Evolutionary conservation across 2,797 vertebrate species (phyloP).

Genomic region (Pseudochaenichthys georgianus): DNA sequence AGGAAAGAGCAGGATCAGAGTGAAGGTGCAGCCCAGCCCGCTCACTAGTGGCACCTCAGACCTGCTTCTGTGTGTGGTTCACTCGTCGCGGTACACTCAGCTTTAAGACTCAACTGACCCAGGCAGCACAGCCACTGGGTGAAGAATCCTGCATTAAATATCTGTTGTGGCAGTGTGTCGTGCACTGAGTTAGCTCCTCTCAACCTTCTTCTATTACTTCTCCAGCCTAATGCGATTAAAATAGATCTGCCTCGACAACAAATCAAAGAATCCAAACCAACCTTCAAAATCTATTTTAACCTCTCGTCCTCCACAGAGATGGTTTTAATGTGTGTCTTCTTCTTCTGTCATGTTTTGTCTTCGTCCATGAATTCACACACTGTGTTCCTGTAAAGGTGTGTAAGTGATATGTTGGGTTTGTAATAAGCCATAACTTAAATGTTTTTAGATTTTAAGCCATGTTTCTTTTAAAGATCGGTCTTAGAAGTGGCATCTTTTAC

Average conservation of each 20-base stretch:
- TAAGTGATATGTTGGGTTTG: slow-evolving; percentile 18
- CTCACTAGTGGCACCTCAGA: slow-evolving; percentile 40
- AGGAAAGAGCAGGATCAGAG: slow-evolving; percentile 76
- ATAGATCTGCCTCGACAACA: slow-evolving; percentile 28
- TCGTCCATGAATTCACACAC: slow-evolving; percentile 30
- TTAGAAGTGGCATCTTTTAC: not conserved
- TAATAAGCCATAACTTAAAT: slow-evolving; percentile 53
- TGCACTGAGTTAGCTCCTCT: slow-evolving; percentile 17
- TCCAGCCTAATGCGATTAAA: slow-evolving; percentile 21
- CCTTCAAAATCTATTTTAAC: slow-evolving; percentile 25
- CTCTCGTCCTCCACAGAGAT: slow-evolving; percentile 14
- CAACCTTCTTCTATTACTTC: slow-evolving; percentile 10
- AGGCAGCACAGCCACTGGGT: slow-evolving; percentile 9
- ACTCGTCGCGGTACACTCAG: slow-evolving; percentile 30
- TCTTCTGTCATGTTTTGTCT: slow-evolving; percentile 20
- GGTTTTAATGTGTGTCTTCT: slow-evolving; percentile 7
- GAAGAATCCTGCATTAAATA: slow-evolving; percentile 28
- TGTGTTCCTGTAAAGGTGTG: slow-evolving; percentile 3
- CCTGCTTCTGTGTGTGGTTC: slow-evolving; percentile 13
- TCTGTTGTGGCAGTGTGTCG: not conserved
- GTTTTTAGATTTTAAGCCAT: slow-evolving; percentile 50
- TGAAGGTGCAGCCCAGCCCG: slow-evolving; percentile 39
- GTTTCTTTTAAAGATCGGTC: slow-evolving; percentile 25
- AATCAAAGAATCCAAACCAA: slow-evolving; percentile 22
- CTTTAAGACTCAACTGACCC: slow-evolving; percentile 44